These are phyloP conservation scores for Scaptomyza parva DNA, from an alignment of 2,888 invertebrate species.

Conservation along the genomic window DNA sequence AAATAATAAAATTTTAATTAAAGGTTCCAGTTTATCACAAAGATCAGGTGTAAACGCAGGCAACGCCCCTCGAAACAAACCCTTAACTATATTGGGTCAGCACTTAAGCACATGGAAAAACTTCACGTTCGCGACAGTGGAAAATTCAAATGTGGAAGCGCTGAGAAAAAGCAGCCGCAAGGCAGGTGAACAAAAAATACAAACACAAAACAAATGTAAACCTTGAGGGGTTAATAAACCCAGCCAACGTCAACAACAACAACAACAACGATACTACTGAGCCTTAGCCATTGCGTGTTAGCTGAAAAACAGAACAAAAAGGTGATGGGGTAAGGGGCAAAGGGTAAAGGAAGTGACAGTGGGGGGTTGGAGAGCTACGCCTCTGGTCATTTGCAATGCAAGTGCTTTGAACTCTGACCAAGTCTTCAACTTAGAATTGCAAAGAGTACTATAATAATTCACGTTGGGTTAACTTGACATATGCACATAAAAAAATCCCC, in stretches of 20 bases:
- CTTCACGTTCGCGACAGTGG: slow-evolving; percentile 18
- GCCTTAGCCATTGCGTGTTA: slow-evolving; percentile 80
- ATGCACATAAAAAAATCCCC: slow-evolving; percentile 7
- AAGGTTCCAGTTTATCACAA: slow-evolving; percentile 9
- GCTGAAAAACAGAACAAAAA: slow-evolving; percentile 50
- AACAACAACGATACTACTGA: slow-evolving; percentile 39
- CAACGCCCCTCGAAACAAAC: slow-evolving; percentile 63
- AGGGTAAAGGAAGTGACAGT: neutral
- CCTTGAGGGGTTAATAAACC: slow-evolving; percentile 76
- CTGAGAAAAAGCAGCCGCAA: slow-evolving; percentile 16
- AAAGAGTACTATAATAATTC: slow-evolving; percentile 31
- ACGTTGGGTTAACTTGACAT: slow-evolving; percentile 20
- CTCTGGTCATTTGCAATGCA: slow-evolving; percentile 68
- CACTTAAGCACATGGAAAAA: slow-evolving; percentile 62
- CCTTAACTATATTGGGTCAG: slow-evolving; percentile 65
- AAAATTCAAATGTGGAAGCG: slow-evolving; percentile 43
- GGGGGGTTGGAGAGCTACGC: slow-evolving; percentile 16
- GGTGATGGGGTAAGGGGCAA: neutral
- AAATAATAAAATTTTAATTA: slow-evolving; percentile 55
- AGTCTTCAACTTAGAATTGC: slow-evolving; percentile 14
- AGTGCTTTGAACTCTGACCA: slow-evolving; percentile 63
- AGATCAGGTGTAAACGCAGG: slow-evolving; percentile 69
- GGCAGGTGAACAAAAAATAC: slow-evolving; percentile 63
- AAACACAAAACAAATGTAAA: slow-evolving; percentile 7
- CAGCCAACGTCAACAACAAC: slow-evolving; percentile 29